Evolutionary conservation across 2,797 vertebrate genomes (phyloP).

Genomic region (Sebastes aleutianus): DNA sequence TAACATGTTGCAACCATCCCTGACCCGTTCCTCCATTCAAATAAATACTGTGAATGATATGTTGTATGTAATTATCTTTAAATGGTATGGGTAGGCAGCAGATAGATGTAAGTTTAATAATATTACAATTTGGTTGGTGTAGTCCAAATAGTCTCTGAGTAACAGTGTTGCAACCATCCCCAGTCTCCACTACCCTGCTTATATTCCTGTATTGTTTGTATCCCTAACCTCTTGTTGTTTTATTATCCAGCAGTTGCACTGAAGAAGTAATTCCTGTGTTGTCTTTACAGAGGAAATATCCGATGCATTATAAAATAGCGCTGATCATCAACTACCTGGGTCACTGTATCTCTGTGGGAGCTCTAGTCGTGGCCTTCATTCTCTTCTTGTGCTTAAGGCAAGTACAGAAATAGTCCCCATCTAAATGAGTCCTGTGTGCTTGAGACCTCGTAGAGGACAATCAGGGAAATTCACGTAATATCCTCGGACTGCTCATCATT

Average conservation of each 20-base stretch:
- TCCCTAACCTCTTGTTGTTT: neutral
- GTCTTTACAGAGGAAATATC: slow-evolving; percentile 89
- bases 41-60: no score
- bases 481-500: slow-evolving; percentile 54
- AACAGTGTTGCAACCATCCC: no score
- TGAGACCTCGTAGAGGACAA: slow-evolving; percentile 52
- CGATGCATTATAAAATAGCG: slow-evolving; percentile 93
- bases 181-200: neutral
- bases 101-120: no score
- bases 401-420: slow-evolving; percentile 77
- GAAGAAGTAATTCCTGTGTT: slow-evolving; percentile 13
- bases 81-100: no score
- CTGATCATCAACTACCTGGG: slow-evolving; percentile 98
- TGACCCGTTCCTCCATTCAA: no score
- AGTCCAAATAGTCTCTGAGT: no score
- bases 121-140: no score
- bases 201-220: neutral
- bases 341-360: slow-evolving; percentile 94
- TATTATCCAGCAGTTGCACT: neutral
- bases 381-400: slow-evolving; percentile 97
- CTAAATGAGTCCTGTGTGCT: slow-evolving; percentile 45
- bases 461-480: slow-evolving; percentile 50
- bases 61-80: no score
- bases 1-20: no score
- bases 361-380: slow-evolving; percentile 93